Percentiles rank a stretch among this genome's conserved stretches.
These are phyloP conservation scores for Tetramorium parvispinum DNA, from an alignment of 1,140 invertebrate species.

Conservation along the genomic window DNA sequence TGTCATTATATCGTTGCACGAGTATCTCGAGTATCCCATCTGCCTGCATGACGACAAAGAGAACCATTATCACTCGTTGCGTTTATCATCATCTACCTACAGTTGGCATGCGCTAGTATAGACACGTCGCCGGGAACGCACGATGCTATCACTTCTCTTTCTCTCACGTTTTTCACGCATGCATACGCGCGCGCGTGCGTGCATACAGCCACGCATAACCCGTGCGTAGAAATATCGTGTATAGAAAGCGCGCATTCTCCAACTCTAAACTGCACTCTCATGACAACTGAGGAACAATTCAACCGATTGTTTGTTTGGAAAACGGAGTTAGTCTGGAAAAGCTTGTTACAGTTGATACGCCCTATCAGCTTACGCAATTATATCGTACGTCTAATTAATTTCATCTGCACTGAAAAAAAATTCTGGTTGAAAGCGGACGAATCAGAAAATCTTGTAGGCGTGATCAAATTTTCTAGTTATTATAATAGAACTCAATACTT, in stretches of 20 bases:
- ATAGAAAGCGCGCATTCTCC: neutral
- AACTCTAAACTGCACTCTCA: constrained; percentile 9
- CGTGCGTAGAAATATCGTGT: neutral
- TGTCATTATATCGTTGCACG: constrained; percentile 65
- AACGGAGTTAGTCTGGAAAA: constrained; percentile 8
- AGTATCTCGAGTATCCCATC: constrained; percentile 65
- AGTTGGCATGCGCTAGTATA: constrained; percentile 35
- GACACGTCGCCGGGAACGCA: constrained; percentile 37
- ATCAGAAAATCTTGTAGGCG: too few relatives aligned
- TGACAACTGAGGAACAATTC: constrained; percentile 31
- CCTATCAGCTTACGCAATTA: constrained; percentile 25
- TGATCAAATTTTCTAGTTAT: too few relatives aligned
- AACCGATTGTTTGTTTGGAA: constrained; percentile 28
- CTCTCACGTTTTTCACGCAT: constrained; percentile 29
- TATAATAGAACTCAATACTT: too few relatives aligned
- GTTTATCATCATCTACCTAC: constrained; percentile 55
- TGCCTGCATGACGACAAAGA: constrained; percentile 65
- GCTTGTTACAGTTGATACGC: constrained; percentile 21
- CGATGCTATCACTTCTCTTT: constrained; percentile 51
- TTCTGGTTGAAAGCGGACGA: too few relatives aligned
- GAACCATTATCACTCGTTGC: constrained; percentile 67
- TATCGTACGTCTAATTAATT: neutral
- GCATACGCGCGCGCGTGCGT: neutral
- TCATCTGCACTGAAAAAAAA: too few relatives aligned
- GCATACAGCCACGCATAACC: too few relatives aligned